These are phyloP conservation scores for Cossypha dichroa DNA, from an alignment of 2,797 vertebrate species.

Conservation along the genomic window DNA sequence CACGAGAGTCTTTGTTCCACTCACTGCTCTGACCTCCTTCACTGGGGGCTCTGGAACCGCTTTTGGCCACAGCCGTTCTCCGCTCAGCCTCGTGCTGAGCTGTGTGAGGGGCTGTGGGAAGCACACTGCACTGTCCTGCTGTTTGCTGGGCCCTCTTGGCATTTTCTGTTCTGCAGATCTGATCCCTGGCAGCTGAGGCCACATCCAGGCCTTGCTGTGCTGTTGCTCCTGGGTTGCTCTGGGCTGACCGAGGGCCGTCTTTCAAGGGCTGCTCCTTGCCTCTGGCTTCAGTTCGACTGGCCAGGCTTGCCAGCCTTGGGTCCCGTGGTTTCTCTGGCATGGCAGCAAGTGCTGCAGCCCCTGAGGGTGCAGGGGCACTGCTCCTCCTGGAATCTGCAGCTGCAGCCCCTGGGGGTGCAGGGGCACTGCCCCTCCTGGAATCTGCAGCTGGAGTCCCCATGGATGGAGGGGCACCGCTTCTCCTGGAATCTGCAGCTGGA, in stretches of 20 bases:
- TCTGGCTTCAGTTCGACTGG: neutral
- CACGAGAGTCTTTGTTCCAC: neutral
- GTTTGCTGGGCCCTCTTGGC: neutral
- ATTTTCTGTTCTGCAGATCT: neutral
- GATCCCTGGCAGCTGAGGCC: neutral
- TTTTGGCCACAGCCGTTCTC: neutral
- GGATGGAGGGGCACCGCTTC: rapidly evolving
- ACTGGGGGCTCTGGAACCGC: neutral
- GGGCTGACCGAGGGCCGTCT: neutral
- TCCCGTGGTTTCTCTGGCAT: slow-evolving; percentile 56
- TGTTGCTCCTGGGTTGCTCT: neutral
- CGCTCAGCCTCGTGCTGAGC: neutral
- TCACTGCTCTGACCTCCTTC: neutral
- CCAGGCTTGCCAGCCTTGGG: slow-evolving; percentile 69
- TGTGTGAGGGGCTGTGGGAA: rapidly evolving
- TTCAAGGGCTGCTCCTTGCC: neutral
- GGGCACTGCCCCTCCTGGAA: neutral
- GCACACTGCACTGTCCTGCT: neutral
- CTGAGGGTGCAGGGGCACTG: neutral
- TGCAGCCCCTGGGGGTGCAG: rapidly evolving
- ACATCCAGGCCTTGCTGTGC: neutral
- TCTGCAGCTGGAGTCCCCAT: neutral
- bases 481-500: neutral
- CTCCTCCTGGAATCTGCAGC: neutral
- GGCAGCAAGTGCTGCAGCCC: neutral